Base-by-base conservation (phyloP, 2,888 invertebrate genomes). In the Cataglyphis livida region DNA sequence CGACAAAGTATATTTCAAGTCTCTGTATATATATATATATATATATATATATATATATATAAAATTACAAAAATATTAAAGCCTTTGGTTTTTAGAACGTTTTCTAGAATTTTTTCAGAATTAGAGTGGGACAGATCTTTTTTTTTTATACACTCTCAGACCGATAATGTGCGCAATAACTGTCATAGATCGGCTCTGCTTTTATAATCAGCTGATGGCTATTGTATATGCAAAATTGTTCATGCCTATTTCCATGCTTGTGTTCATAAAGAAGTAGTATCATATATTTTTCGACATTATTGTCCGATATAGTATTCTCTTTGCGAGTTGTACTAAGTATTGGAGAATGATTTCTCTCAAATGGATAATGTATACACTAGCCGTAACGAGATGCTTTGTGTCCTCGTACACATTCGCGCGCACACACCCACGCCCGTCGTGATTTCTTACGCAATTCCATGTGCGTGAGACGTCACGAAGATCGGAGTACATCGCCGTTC, bases 381-480 rank as follows among this genome's bases (percentile, higher is more conserved):
- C 12, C 73, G 38, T n/a, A 41, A 73, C 28, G 32, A 12, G n/a
- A 41, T 48, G 75, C 48, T 62, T 28, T 10, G 15, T 44, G 44
- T 44, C 44, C 15, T 15, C 44, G 38, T 62, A 62, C 59, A 38
- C 61, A 70, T 62, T 54, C 61, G 73, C 41, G 38, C 65, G 81
- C 83, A 1, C 25, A 51, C 71, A 44, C 75, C 75, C 74, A 82
- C 82, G 83, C 70, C 44, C 28, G 68, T 44, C 38, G 38, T 35
- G 44, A 70, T 76, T n/a, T n/a, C 81, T 89, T 85, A 83, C 82
- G 82, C 84, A 88, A 89, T 86, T 88, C 59, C 82, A 75, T 71
- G 85, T 82, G 81, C 66, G 62, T 78, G 81, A 73, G 61, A 3
- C 57, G n/a, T 59, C 38, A 41, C 38, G 3, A 44, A 54, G 44